Evolutionary conservation across 1,140 invertebrate genomes (phyloP), one percentile per base, ranked within the genome.

Genomic region (Caenorhabditis latens): DNA sequence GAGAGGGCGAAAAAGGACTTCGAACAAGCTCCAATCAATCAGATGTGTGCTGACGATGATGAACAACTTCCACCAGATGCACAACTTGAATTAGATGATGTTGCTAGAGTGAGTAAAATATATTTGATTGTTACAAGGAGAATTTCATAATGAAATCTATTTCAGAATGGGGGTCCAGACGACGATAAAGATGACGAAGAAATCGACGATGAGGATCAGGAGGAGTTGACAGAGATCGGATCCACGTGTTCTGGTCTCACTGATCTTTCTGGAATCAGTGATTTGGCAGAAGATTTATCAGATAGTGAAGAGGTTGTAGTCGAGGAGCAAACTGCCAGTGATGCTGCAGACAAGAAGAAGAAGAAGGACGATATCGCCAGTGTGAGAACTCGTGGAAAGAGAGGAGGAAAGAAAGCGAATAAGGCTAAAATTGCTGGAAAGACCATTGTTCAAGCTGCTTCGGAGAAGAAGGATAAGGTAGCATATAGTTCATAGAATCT

Each of bases 21-120:
- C n/a, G 67, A 84, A 61, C 82, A 90, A 86, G 89, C 90, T 46
- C 90, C 91, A n/a, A 91, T 91, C 57, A 91, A 91, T 61, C 87
- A 86, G 24, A 40, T 85, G 63, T 84, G 84, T 24, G 87, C 83
- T 55, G 87, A 88, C 16, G 84, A 84, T 32, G 84, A 84, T 50
- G 84, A 84, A 50, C 84, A 61, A 53, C 46, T 79, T 21, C 71
- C 71, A 19, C 46, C 46, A 53, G 71, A 79, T 50, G 71, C 71
- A 32, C 71, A 79, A 14, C n/a, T 79, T 2, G 71, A 79, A 24
- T 24, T 79, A 5, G 71, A 79, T 50, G 71, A 79, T 79, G 21
- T 79, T 14, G 71, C 71, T 24, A 79, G 71, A 53, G 71, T 79
- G 19, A 79, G 40, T 13, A 0, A 19, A n/a, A 58, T 19, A 32